Base-by-base conservation (phyloP, 2,113 vertebrate genomes). In the Urocolius indicus region DNA sequence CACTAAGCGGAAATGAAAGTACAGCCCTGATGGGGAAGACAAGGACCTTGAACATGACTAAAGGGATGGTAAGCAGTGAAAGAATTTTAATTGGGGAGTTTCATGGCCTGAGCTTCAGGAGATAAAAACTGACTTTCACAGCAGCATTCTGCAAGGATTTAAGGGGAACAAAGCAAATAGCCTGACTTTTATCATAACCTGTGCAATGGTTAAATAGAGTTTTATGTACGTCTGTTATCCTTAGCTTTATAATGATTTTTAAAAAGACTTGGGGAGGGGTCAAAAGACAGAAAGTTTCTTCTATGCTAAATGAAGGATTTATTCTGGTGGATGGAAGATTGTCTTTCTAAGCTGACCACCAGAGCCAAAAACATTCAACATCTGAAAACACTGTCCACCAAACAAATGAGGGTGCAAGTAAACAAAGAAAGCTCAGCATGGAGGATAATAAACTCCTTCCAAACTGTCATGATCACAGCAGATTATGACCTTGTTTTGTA, bases 21-120 rank as follows among this genome's bases (percentile, higher is more conserved):
- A 51, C 5, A 77, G 78, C 63, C 84, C 67, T 76, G 46, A 69
- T 95, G 41, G 51, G 48, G 43, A 91, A 91, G 94, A 96, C 67
- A 85, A 90, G 63, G 75, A 69, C 78, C 71, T 86, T 90, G 72
- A 96, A 88, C 75, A 75, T 1, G 4, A 74, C 79, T 82, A 95
- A 96, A 83, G 38, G 51, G 72, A 86, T 69, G 11, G 72, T 90
- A 95, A 75, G 74, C 59, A 77, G 65, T 45, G 93, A 75, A 83
- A 94, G 49, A 93, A 93, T 91, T 94, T 95, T 96, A 96, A 96
- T 95, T 96, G 95, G 75, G 34, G 45, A 88, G 45, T 86, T 90
- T 96, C 59, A 59, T 86, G 72, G 75, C n/a, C 68, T 92, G 85
- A 92, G 78, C 57, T 94, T 95, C 79, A 88, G 92, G 67, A 94